Conservation (phyloP, 2,113 vertebrate species). For the Pedionomus torquatus region DNA sequence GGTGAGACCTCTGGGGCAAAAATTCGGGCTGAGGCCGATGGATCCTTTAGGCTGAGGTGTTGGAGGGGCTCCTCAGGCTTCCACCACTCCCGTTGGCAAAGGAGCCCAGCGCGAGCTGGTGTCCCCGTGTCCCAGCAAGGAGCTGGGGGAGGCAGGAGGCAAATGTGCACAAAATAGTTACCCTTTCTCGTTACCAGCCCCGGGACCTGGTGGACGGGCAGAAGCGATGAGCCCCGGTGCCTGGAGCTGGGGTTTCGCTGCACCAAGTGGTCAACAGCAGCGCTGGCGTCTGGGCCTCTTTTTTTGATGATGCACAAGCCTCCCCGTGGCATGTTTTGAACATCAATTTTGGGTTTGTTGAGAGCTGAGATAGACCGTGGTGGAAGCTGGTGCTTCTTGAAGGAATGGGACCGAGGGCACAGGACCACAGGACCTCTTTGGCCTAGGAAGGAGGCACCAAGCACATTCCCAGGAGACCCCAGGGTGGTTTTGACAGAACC, state of each 20-base stretch:
- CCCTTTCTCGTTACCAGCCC: background rate
- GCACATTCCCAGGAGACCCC: background rate
- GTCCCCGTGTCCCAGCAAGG: background rate
- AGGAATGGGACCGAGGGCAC: background rate
- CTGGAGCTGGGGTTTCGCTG: background rate
- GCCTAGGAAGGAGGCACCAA: background rate
- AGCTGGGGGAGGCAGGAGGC: background rate
- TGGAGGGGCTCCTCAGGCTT: background rate
- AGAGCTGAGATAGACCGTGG: background rate
- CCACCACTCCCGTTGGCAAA: background rate
- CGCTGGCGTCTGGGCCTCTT: background rate
- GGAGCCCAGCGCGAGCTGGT: too few species aligned
- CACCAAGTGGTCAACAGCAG: background rate
- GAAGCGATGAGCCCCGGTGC: background rate
- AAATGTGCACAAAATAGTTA: background rate
- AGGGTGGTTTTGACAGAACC: background rate
- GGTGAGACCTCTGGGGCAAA: background rate
- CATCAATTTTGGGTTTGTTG: background rate
- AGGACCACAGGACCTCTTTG: background rate
- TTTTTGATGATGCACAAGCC: background rate
- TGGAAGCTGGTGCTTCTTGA: background rate
- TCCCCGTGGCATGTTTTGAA: background rate
- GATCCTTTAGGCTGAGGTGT: background rate
- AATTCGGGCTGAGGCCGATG: background rate
- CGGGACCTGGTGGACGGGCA: background rate